A percentile compares a stretch with the other conserved stretches of the same genome.
These are phyloP conservation scores for Entomobrya proxima DNA, from an alignment of 2,888 invertebrate genomes.

Conservation along the genomic window DNA sequence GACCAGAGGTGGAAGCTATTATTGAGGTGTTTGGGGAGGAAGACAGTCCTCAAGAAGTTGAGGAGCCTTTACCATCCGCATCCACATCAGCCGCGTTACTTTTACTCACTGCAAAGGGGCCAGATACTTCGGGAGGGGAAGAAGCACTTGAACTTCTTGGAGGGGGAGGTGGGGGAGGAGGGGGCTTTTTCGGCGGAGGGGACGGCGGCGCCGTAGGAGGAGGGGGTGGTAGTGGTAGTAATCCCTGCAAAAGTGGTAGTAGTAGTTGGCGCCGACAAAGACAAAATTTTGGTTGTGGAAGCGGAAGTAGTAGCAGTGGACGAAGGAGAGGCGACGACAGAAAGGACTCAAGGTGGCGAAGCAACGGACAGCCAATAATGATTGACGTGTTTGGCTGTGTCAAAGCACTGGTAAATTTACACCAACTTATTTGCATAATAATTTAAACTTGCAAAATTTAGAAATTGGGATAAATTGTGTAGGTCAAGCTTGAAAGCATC, in stretches of 20 bases:
- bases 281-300: slow-evolving; percentile 29
- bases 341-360: slow-evolving; percentile 58
- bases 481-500: slow-evolving; percentile 82
- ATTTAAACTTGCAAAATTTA: no score
- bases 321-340: slow-evolving; percentile 38
- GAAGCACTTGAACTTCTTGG: no score
- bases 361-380: slow-evolving; percentile 77
- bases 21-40: slow-evolving; percentile 61
- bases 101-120: slow-evolving; percentile 25
- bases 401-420: slow-evolving; percentile 81
- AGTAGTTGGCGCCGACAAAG: slow-evolving; percentile 18
- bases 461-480: background rate
- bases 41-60: slow-evolving; percentile 30
- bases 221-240: background rate
- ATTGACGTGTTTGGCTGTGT: slow-evolving; percentile 84
- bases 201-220: background rate
- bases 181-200: background rate
- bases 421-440: no score
- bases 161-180: background rate
- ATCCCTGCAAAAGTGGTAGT: background rate
- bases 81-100: slow-evolving; percentile 26
- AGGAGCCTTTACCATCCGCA: slow-evolving; percentile 24
- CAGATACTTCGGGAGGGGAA: background rate
- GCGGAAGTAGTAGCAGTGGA: slow-evolving; percentile 2
- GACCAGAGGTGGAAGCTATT: slow-evolving; percentile 68